Evolutionary conservation across 2,113 vertebrate genomes (phyloP).

Genomic region (Rhinoderma darwinii): DNA sequence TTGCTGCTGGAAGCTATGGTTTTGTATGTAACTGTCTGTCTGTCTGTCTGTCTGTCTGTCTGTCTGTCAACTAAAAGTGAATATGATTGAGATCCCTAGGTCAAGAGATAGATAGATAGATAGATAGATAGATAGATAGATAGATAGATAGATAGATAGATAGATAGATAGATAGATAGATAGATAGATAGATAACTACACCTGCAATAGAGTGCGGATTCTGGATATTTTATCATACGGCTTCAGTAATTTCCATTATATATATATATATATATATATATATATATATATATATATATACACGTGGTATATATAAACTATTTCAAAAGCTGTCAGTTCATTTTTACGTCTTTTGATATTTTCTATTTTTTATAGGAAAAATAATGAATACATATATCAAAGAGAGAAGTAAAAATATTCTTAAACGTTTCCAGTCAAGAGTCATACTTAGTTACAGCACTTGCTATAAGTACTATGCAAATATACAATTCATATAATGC

Average conservation of each 20-base stretch:
- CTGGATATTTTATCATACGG: no score
- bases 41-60: background rate
- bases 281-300: conserved; percentile 76
- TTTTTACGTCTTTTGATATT: background rate
- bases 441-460: background rate
- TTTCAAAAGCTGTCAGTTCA: conserved; percentile 62
- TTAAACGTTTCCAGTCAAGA: background rate
- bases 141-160: conserved; percentile 76
- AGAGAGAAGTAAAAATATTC: background rate
- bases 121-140: background rate
- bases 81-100: background rate
- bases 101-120: background rate
- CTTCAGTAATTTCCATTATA: background rate
- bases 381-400: background rate
- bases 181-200: background rate
- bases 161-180: conserved; percentile 49
- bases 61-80: background rate
- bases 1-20: background rate
- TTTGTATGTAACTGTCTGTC: background rate
- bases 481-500: no score
- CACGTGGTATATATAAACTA: conserved; percentile 73
- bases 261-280: background rate
- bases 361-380: background rate
- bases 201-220: no score
- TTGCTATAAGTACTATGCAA: no score